Conservation (phyloP, 2,888 invertebrate species). For the Lepidonotus clava region DNA sequence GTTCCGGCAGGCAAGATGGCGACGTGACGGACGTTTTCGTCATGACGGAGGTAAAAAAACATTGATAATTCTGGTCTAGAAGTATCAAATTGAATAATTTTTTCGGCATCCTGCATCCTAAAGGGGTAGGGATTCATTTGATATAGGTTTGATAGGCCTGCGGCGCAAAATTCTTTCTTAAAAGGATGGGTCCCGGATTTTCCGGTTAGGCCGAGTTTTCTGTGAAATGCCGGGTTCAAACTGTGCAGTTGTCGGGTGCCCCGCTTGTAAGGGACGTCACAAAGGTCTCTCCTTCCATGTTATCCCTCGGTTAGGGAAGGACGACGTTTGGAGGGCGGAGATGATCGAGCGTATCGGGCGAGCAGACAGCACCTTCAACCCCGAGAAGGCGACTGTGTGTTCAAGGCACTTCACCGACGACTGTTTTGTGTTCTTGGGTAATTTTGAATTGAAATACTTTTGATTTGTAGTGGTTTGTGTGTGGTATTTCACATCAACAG, state of each 20-base stretch:
- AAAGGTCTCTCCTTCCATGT: conserved; percentile 1
- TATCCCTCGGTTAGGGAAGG: background rate
- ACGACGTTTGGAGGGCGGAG: background rate
- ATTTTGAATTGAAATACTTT: background rate
- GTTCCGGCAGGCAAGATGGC: no score
- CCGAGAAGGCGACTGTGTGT: background rate
- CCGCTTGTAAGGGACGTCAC: background rate
- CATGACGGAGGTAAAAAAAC: background rate
- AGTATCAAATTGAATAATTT: background rate
- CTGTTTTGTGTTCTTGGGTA: background rate
- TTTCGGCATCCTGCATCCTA: background rate
- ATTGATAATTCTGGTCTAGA: background rate
- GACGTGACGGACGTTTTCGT: no score
- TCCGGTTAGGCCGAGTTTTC: background rate
- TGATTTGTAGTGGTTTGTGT: no score
- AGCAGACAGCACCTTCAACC: background rate
- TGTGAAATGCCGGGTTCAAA: background rate
- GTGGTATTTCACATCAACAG: no score
- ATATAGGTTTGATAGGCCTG: background rate
- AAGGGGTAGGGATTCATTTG: background rate
- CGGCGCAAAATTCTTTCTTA: background rate
- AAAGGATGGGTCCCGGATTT: background rate
- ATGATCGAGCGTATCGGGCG: background rate
- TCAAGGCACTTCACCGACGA: background rate
- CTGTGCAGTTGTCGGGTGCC: background rate